Percentiles rank a stretch among this genome's conserved stretches.
These are phyloP conservation scores for Pseudomugil gertrudae DNA, from an alignment of 2,797 vertebrate species.

Conservation along the genomic window DNA sequence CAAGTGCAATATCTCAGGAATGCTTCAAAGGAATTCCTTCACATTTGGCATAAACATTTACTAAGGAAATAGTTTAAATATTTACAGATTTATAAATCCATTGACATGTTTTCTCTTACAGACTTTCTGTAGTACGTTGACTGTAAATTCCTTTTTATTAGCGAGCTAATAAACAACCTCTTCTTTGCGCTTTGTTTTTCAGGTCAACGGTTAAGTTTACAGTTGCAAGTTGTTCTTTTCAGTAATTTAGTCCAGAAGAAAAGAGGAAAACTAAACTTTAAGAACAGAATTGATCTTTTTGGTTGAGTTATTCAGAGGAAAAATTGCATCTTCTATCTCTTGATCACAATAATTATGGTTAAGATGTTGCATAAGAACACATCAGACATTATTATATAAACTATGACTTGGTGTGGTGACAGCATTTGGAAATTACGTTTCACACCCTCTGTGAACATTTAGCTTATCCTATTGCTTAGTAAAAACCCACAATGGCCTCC, in stretches of 20 bases:
- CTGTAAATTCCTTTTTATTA: background rate
- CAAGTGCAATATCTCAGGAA: background rate
- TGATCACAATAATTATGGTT: conserved; percentile 34
- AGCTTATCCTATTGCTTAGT: background rate
- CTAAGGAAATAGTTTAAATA: background rate
- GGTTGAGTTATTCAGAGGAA: conserved; percentile 25
- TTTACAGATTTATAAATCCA: background rate
- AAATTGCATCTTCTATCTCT: conserved; percentile 18
- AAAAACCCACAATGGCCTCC: conserved; percentile 2
- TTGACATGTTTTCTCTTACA: background rate
- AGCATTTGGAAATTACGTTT: too few relatives aligned
- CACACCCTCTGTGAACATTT: too few relatives aligned
- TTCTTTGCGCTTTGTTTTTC: background rate
- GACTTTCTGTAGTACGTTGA: background rate
- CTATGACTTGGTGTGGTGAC: too few relatives aligned
- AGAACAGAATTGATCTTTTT: conserved; percentile 26
- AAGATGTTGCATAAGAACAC: conserved; percentile 8
- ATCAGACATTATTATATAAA: background rate
- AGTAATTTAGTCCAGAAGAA: background rate
- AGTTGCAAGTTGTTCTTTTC: background rate
- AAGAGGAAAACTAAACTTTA: conserved; percentile 1
- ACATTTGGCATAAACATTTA: background rate
- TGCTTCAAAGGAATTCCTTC: background rate
- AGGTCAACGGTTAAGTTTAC: background rate
- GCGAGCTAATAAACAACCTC: background rate